phyloP scores from a whole-genome alignment of 2,888 invertebrate species.

The Acleris laterana region DNA sequence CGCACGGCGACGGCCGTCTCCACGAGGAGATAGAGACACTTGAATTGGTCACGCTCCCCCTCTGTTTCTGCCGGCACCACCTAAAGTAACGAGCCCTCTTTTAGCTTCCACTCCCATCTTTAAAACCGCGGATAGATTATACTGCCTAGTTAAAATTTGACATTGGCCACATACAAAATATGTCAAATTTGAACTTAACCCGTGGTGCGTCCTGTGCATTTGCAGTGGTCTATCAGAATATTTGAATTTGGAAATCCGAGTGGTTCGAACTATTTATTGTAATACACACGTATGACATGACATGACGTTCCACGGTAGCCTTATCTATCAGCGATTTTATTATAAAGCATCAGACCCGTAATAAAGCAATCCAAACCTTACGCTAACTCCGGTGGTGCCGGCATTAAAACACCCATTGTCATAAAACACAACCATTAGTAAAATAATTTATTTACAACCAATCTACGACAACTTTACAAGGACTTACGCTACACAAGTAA shows the following conservation, averaged over 20 bases:
- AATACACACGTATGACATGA: too few relatives aligned
- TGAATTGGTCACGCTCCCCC: slow-evolving; percentile 66
- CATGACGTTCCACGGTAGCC: too few relatives aligned
- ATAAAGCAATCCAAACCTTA: slow-evolving; percentile 28
- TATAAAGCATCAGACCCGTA: slow-evolving; percentile 20
- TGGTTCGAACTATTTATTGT: too few relatives aligned
- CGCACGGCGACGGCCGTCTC: slow-evolving; percentile 74
- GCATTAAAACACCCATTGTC: slow-evolving; percentile 66
- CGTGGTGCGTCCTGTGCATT: too few relatives aligned
- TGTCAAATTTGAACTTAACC: too few relatives aligned
- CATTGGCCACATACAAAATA: too few relatives aligned
- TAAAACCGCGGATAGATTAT: too few relatives aligned
- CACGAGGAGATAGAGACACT: slow-evolving; percentile 69
- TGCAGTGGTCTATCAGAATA: too few relatives aligned
- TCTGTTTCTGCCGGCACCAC: slow-evolving; percentile 59
- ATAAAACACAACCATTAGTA: slow-evolving; percentile 48
- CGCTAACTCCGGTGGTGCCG: slow-evolving; percentile 69
- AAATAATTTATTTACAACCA: slow-evolving; percentile 44
- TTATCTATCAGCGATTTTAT: too few relatives aligned
- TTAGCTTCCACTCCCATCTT: slow-evolving; percentile 16
- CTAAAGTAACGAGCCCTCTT: slow-evolving; percentile 56
- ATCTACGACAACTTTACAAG: slow-evolving; percentile 58
- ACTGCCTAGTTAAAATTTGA: too few relatives aligned
- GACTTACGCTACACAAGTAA: slow-evolving; percentile 45
- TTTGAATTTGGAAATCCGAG: too few relatives aligned